These are phyloP conservation scores for Temnothorax ravouxi DNA, from an alignment of 2,888 invertebrate genomes.

Conservation along the genomic window DNA sequence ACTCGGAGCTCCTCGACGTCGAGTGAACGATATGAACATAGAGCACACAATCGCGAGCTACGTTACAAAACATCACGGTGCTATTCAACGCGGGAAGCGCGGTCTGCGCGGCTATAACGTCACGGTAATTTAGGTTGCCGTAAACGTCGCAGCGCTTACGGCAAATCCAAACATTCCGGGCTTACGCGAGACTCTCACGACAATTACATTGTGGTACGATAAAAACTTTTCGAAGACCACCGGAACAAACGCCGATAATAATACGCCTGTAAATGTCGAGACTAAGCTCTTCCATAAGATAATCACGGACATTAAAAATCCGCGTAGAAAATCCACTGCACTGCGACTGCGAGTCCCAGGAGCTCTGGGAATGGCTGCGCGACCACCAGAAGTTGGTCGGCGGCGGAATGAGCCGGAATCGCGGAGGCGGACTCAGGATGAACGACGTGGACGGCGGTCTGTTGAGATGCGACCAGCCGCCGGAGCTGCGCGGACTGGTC, in stretches of 20 bases:
- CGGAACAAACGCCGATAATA: not conserved
- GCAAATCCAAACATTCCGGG: not conserved
- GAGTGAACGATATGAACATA: slow-evolving; percentile 36
- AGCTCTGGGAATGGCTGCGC: slow-evolving; percentile 96
- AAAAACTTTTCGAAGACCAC: not conserved
- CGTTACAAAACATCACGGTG: slow-evolving; percentile 24
- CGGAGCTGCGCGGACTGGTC: slow-evolving; percentile 91
- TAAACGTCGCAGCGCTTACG: slow-evolving; percentile 16
- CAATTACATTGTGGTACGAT: not conserved
- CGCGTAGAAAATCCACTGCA: slow-evolving; percentile 94
- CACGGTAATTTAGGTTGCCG: slow-evolving; percentile 23
- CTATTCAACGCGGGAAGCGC: slow-evolving; percentile 14
- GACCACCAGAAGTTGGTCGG: slow-evolving; percentile 93
- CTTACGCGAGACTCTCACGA: not conserved
- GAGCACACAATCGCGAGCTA: slow-evolving; percentile 31
- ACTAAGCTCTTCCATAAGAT: not conserved
- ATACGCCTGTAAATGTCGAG: not conserved
- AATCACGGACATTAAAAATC: slow-evolving; percentile 28
- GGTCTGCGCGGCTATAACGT: not conserved
- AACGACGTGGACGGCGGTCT: slow-evolving; percentile 82
- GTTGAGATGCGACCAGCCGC: slow-evolving; percentile 94
- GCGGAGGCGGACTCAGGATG: slow-evolving; percentile 81
- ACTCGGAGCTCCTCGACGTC: slow-evolving; percentile 43
- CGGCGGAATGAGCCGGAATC: slow-evolving; percentile 87
- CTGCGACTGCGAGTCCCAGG: slow-evolving; percentile 96